These are phyloP conservation scores for Toxotes chatareus DNA, from an alignment of 2,113 vertebrate species.

Conservation along the genomic window DNA sequence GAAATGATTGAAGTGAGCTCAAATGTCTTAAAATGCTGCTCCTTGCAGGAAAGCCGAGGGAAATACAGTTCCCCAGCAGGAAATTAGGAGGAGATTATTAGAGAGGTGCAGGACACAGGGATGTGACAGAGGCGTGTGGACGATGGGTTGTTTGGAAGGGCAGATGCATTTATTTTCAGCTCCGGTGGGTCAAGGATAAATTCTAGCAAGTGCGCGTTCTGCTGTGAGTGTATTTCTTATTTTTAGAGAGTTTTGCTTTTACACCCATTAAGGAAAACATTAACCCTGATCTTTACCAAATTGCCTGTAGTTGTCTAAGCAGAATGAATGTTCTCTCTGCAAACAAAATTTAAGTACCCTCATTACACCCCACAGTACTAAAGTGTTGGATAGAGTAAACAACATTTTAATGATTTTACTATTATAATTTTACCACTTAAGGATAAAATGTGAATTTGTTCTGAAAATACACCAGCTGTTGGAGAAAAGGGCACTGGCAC, in stretches of 20 bases:
- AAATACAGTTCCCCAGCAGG: constrained; percentile 16
- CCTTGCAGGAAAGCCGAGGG: background rate
- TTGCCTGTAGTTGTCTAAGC: background rate
- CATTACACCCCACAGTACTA: background rate
- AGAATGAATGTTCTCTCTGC: background rate
- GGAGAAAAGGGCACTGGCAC: background rate
- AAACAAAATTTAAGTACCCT: background rate
- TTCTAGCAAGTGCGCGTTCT: constrained; percentile 2
- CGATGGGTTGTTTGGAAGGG: background rate
- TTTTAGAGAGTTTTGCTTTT: background rate
- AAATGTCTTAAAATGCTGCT: constrained; percentile 25
- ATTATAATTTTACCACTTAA: background rate
- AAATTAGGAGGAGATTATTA: constrained; percentile 10
- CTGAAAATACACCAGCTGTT: background rate
- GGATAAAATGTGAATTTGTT: background rate
- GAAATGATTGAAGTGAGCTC: constrained; percentile 24
- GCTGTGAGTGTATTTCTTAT: background rate
- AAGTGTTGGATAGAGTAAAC: background rate
- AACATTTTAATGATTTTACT: background rate
- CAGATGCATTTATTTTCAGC: constrained; percentile 10
- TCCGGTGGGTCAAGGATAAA: constrained; percentile 2
- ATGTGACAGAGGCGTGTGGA: background rate
- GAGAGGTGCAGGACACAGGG: background rate
- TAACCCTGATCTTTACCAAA: background rate
- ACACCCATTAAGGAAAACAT: background rate